Percentiles rank a stretch among this genome's conserved stretches.
phyloP scores from a whole-genome alignment of 1,140 invertebrate genomes.

The Batillaria attramentaria region DNA sequence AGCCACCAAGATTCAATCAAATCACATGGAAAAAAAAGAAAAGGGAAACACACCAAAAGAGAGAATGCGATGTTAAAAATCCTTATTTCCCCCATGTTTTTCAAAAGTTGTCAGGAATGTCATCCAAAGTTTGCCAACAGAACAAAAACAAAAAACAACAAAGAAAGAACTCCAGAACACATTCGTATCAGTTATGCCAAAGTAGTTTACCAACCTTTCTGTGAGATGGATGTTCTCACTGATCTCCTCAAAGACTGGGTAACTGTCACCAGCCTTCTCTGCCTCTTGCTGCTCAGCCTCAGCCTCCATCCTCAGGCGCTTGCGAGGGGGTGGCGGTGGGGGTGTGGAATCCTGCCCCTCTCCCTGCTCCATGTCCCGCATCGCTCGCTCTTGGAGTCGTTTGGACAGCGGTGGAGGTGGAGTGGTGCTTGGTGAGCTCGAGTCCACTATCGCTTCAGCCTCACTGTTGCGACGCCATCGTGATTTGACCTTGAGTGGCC shows the following conservation, averaged over 20 bases:
- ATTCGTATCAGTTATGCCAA: no score
- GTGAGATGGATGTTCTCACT: conserved; percentile 85
- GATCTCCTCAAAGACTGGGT: conserved; percentile 83
- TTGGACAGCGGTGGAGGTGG: conserved; percentile 17
- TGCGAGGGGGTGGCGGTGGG: conserved; percentile 28
- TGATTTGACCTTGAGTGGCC: conserved; percentile 81
- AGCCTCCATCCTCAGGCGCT: conserved; percentile 23
- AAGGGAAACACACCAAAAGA: no score
- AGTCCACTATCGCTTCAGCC: conserved; percentile 75
- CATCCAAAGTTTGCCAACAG: no score
- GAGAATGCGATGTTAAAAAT: no score
- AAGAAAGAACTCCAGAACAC: not conserved
- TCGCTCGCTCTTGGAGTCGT: conserved; percentile 9
- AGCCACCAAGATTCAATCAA: no score
- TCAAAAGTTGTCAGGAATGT: no score
- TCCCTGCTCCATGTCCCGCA: conserved; percentile 27
- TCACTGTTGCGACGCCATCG: conserved; percentile 88
- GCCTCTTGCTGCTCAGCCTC: conserved; percentile 34
- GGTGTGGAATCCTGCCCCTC: conserved; percentile 22
- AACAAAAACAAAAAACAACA: not conserved
- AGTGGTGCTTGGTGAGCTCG: conserved; percentile 1
- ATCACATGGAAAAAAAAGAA: no score
- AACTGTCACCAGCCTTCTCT: conserved; percentile 26
- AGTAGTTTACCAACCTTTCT: conserved; percentile 72
- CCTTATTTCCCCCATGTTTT: no score